phyloP scores from a whole-genome alignment of 2,113 vertebrate species.

The Speoplatyrhinus poulsoni region DNA sequence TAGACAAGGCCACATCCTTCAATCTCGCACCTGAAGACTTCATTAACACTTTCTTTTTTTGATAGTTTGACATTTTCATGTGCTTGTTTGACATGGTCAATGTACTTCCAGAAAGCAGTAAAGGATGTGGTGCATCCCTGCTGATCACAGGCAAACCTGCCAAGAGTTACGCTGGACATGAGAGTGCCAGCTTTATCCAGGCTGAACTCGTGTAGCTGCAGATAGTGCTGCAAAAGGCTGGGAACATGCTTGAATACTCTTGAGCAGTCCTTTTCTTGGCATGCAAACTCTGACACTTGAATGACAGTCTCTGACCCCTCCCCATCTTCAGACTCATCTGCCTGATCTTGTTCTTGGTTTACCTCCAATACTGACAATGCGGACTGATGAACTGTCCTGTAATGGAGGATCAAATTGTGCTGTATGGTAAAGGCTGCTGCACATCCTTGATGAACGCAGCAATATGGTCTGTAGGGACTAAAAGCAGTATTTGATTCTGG shows the following conservation, averaged over 20 bases:
- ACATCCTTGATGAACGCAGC: conserved; percentile 93
- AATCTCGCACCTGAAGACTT: conserved; percentile 87
- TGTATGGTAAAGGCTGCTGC: conserved; percentile 94
- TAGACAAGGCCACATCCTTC: conserved; percentile 94
- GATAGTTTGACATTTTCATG: conserved; percentile 81
- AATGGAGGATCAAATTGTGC: conserved; percentile 96
- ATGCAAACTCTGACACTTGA: conserved; percentile 86
- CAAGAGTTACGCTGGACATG: conserved; percentile 76
- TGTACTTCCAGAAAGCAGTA: conserved; percentile 83
- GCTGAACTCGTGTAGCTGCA: conserved; percentile 89
- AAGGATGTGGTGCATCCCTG: conserved; percentile 83
- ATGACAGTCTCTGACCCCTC: conserved; percentile 61
- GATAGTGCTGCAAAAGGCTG: conserved; percentile 89
- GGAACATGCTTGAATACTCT: conserved; percentile 90
- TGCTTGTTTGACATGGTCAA: conserved; percentile 84
- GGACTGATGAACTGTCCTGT: conserved; percentile 92
- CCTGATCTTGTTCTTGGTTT: conserved; percentile 82
- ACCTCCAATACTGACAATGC: conserved; percentile 83
- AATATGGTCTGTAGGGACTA: conserved; percentile 88
- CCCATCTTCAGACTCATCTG: conserved; percentile 71
- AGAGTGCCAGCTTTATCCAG: conserved; percentile 83
- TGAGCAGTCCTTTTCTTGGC: conserved; percentile 92
- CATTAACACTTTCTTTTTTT: conserved; percentile 78
- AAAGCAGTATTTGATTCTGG: conserved; percentile 68
- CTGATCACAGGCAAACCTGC: conserved; percentile 88